A percentile compares a stretch with the other conserved stretches of the same genome.
Evolutionary conservation across 2,888 invertebrate species (phyloP).

Genomic region (Drosophila austrosaltans): DNA sequence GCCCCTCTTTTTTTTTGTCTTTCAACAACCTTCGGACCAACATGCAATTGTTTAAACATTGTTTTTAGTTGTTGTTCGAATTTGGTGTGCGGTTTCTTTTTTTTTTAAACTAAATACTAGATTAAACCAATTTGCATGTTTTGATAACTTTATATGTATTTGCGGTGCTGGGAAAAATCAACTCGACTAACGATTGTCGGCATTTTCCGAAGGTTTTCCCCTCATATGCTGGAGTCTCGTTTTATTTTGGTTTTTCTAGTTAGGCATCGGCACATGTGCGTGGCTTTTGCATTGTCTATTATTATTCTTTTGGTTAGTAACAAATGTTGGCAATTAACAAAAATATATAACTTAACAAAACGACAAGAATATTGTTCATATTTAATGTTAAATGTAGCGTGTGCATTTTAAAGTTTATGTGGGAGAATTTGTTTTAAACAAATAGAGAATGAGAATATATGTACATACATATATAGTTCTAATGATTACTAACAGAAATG

Average conservation of each 20-base stretch:
- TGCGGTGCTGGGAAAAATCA: constrained; percentile 66
- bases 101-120: constrained; percentile 70
- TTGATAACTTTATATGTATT: constrained; percentile 59
- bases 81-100: constrained; percentile 31
- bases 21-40: constrained; percentile 61
- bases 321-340: constrained; percentile 63
- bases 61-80: constrained; percentile 36
- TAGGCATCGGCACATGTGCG: constrained; percentile 58
- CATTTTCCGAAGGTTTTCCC: constrained; percentile 75
- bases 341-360: constrained; percentile 47
- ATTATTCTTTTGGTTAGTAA: constrained; percentile 27
- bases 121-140: constrained; percentile 77
- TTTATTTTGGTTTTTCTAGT: constrained; percentile 3
- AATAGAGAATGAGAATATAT: neutral
- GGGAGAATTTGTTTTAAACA: neutral
- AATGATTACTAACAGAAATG: neutral
- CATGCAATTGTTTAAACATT: constrained; percentile 66
- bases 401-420: constrained; percentile 9
- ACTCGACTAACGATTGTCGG: constrained; percentile 65
- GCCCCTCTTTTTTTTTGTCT: neutral
- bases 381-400: constrained; percentile 11
- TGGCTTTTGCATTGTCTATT: constrained; percentile 50
- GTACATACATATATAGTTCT: neutral
- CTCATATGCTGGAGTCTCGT: constrained; percentile 40
- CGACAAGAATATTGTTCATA: neutral